Evolutionary conservation across 2,797 vertebrate species (phyloP), one percentile per base, ranked within the genome.

Genomic region (Alcedo quadribrachys): DNA sequence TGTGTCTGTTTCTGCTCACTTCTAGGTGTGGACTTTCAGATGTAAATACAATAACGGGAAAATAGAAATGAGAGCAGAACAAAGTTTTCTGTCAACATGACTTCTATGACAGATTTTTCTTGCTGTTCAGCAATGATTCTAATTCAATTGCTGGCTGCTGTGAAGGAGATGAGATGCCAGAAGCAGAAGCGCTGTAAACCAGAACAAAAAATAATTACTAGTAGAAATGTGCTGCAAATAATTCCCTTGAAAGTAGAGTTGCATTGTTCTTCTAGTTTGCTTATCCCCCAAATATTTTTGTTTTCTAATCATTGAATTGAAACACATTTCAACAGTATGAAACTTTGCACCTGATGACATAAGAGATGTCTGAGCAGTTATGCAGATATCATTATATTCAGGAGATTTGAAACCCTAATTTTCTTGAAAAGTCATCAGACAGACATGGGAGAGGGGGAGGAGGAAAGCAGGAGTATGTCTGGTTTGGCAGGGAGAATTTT

Each of bases 131-230:
- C 94, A 93, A 90, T 63, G 96, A 92, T 95, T 96, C 92, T 96
- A 96, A 95, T 97, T 96, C 96, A 96, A 91, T 95, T 95, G 93
- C 90, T 95, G 95, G 95, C 93, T 96, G 95, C 96, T 97, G 96
- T 96, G 96, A 96, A 97, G 76, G 92, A 95, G 94, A 96, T 96
- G 95, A 97, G 95, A 95, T 96, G 94, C 94, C 96, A 95, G 96
- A 93, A 96, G 93, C 95, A 94, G 96, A 93, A 95, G 92, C 32
- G 70, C 90, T 95, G 84, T 90, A 93, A 95, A 96, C 92, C 90
- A 97, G 96, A 95, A 93, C 93, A 94, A 93, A 95, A 96, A 96
- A 97, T 95, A 97, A 96, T 97, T 95, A 96, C 90, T 93, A 93
- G 86, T 93, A 95, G 96, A 93, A 96, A 94, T 94, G 80, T 92